These are phyloP conservation scores for Mystacides longicornis DNA, from an alignment of 2,888 invertebrate species.

Conservation along the genomic window DNA sequence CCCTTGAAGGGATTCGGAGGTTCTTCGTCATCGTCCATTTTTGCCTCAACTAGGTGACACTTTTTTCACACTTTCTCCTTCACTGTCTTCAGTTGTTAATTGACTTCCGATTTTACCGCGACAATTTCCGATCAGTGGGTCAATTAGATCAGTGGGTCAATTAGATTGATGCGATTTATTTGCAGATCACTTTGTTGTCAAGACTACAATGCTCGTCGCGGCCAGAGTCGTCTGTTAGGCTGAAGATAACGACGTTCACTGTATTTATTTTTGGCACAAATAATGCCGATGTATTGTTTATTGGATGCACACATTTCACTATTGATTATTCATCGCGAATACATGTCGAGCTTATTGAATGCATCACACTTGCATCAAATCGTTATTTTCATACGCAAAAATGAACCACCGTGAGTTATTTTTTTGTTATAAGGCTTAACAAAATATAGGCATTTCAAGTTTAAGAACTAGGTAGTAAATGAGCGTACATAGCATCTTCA, in stretches of 20 bases:
- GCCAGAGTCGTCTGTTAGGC: not conserved
- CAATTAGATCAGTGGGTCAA: slow-evolving; percentile 11
- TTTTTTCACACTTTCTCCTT: not conserved
- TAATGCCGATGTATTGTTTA: slow-evolving; percentile 23
- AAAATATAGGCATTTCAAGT: too few relatives aligned
- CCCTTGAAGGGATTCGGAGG: slow-evolving; percentile 16
- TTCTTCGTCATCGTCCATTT: slow-evolving; percentile 15
- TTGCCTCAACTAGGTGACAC: not conserved
- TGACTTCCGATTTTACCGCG: too few relatives aligned
- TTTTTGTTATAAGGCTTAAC: too few relatives aligned
- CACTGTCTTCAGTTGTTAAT: not conserved
- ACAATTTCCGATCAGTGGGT: too few relatives aligned
- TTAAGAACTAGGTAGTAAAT: too few relatives aligned
- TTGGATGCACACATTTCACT: slow-evolving; percentile 20
- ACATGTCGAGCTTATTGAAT: too few relatives aligned
- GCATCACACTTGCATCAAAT: too few relatives aligned
- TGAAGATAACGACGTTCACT: slow-evolving; percentile 11
- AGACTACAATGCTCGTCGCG: not conserved
- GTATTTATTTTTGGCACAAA: slow-evolving; percentile 22
- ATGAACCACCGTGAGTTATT: too few relatives aligned
- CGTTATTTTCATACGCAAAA: too few relatives aligned
- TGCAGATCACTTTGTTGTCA: not conserved
- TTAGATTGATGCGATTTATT: not conserved
- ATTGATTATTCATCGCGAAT: slow-evolving; percentile 10
- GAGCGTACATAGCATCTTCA: too few relatives aligned